Conservation (phyloP, 2,888 invertebrate species). For the Lepidocyrtinus sp. region DNA sequence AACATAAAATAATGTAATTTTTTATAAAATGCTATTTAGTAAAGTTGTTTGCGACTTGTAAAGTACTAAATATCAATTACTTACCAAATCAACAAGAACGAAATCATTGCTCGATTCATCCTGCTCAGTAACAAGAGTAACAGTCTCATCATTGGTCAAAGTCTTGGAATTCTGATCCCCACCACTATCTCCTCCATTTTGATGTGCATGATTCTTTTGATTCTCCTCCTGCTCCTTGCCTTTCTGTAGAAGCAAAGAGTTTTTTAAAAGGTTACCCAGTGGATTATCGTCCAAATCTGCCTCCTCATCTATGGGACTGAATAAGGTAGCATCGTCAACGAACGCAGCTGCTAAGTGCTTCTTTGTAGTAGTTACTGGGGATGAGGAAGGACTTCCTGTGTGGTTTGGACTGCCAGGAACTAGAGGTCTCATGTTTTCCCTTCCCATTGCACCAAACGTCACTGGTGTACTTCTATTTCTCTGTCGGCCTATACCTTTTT, state of each 20-base stretch:
- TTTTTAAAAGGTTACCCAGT: constrained; percentile 38
- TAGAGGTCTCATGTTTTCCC: constrained; percentile 52
- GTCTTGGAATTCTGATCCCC: constrained; percentile 50
- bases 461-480: constrained; percentile 55
- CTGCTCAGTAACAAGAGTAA: constrained; percentile 54
- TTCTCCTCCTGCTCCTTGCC: constrained; percentile 17
- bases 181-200: neutral
- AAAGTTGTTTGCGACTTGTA: too few relatives aligned
- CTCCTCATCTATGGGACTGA: constrained; percentile 54
- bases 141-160: constrained; percentile 59
- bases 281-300: constrained; percentile 55
- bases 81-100: constrained; percentile 82
- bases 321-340: constrained; percentile 50
- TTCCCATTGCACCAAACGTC: constrained; percentile 39
- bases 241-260: constrained; percentile 48
- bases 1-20: too few relatives aligned
- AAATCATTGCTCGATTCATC: constrained; percentile 72
- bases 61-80: too few relatives aligned
- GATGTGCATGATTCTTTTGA: constrained; percentile 16
- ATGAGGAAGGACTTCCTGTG: constrained; percentile 44
- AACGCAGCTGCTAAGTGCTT: constrained; percentile 56
- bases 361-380: constrained; percentile 53
- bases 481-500: constrained; percentile 42
- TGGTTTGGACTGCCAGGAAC: constrained; percentile 53
- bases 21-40: neutral